A percentile compares a stretch with the other conserved stretches of the same genome.
Conservation (phyloP, 1,140 invertebrate genomes). For the Dufourea novaeangliae region DNA sequence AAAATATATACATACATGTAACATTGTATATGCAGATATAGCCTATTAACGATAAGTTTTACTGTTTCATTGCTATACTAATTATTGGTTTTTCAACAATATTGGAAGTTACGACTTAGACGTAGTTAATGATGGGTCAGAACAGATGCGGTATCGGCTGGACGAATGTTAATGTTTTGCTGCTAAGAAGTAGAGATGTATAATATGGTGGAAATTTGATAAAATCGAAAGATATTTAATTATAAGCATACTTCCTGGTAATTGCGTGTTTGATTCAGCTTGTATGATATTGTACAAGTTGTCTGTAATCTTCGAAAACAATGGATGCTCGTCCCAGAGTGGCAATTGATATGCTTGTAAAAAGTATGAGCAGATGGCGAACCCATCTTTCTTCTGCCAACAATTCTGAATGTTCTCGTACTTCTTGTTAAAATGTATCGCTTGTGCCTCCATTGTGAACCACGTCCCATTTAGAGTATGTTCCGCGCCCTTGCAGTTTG, state of each 20-base stretch:
- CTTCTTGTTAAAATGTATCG: conserved; percentile 89
- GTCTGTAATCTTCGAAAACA: conserved; percentile 49
- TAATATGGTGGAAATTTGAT: background rate
- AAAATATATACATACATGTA: no score
- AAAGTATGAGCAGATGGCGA: conserved; percentile 89
- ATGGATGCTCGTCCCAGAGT: conserved; percentile 48
- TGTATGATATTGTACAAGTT: conserved; percentile 30
- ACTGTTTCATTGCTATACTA: no score
- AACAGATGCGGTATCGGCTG: no score
- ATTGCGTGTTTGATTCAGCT: background rate
- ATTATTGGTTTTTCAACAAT: no score
- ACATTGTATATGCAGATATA: no score
- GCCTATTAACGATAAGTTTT: no score
- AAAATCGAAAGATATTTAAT: background rate
- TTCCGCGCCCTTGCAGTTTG: conserved; percentile 82
- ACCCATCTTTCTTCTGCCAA: conserved; percentile 86
- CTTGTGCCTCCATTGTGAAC: conserved; percentile 86
- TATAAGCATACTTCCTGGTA: conserved; percentile 17
- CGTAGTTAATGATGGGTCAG: no score
- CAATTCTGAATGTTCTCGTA: conserved; percentile 87
- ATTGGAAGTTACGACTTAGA: no score
- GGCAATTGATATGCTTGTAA: conserved; percentile 80
- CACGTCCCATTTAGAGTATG: conserved; percentile 81
- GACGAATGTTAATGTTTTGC: no score
- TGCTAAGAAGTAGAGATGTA: no score